Base-by-base conservation (phyloP, 2,888 invertebrate genomes). In the Eristalis tenax region DNA sequence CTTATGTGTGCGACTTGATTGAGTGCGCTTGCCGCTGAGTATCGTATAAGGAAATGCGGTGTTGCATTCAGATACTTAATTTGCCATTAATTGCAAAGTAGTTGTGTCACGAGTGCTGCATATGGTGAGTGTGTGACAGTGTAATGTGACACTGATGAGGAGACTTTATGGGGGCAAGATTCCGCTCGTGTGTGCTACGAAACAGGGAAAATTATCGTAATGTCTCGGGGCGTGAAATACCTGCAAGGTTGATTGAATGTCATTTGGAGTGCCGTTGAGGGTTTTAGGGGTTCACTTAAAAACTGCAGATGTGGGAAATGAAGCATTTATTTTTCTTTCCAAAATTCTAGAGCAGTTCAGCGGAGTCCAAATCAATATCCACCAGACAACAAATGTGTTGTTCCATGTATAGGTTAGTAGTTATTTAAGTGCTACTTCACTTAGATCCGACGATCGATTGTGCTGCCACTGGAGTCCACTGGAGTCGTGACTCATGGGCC, bases 81-180 rank as follows among this genome's bases (percentile, higher is more conserved):
- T 70, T 70, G 75, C 57, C 23, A 69, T 75, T 81, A 81, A 75
- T 75, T 70, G 69, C 65, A 65, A 65, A 70, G 40, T 28, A 69
- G 74, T 68, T 63, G 61, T 50, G 59, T 59, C 59, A 28, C 26
- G 59, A 15, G 64, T 32, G 22, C 18, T 64, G 64, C 15, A 10
- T 64, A 50, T 50, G 50, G 64, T 43, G 22, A 32, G 40, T n/a
- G 35, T 65, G 43, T 59, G 68, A 59, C 63, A 38, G 23, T 75
- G 81, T 82, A 82, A 82, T 82, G 32, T 70, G 81, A 82, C 81
- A 82, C 75, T 82, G 76, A 82, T 76, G 81, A 82, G 59, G 59
- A 13, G 75, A 59, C 70, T 82, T 76, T 64, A 65, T 35, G 59
- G 65, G 32, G 43, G 15, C n/a, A 50, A 50, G 50, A 50, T 50